Percentiles rank a stretch among this genome's conserved stretches.
Evolutionary conservation across 1,140 invertebrate species (phyloP).

Genomic region (Macrosteles quadrilineatus): DNA sequence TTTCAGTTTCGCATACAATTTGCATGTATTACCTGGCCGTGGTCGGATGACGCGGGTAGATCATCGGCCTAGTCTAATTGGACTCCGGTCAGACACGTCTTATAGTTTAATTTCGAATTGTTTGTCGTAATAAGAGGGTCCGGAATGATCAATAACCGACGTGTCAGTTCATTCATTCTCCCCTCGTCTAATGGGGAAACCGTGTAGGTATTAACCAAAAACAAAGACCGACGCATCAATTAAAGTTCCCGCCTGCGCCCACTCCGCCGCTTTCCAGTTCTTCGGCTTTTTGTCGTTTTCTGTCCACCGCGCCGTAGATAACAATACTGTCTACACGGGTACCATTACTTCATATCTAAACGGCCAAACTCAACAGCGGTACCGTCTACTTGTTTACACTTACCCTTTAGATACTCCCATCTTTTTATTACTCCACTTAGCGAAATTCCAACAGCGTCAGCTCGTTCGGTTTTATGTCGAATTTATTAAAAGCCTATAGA

Average conservation of each 20-base stretch:
- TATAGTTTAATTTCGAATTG: conserved; percentile 30
- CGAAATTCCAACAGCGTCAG: neutral
- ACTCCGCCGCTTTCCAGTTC: conserved; percentile 2
- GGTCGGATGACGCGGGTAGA: neutral
- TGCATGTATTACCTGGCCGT: neutral
- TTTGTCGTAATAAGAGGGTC: conserved; percentile 14
- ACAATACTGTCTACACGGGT: conserved; percentile 12
- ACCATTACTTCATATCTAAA: conserved; percentile 27
- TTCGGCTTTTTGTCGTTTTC: conserved; percentile 24
- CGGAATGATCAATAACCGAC: conserved; percentile 16
- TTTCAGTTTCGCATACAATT: neutral
- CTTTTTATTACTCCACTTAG: conserved; percentile 30
- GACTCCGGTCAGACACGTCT: conserved; percentile 9
- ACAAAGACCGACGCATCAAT: conserved; percentile 37
- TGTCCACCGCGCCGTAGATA: neutral
- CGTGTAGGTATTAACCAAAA: conserved; percentile 36
- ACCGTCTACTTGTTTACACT: conserved; percentile 27
- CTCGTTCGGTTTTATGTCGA: conserved; percentile 24
- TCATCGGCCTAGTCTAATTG: neutral
- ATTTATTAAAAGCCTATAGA: conserved; percentile 19
- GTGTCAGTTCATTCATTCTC: conserved; percentile 29
- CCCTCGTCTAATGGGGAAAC: conserved; percentile 33
- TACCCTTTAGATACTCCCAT: conserved; percentile 28
- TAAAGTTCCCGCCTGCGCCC: conserved; percentile 25
- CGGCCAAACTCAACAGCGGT: too few relatives aligned